Percentiles rank a stretch among this genome's conserved stretches.
phyloP scores from a whole-genome alignment of 2,888 invertebrate genomes.

The Napeogenes inachia region DNA sequence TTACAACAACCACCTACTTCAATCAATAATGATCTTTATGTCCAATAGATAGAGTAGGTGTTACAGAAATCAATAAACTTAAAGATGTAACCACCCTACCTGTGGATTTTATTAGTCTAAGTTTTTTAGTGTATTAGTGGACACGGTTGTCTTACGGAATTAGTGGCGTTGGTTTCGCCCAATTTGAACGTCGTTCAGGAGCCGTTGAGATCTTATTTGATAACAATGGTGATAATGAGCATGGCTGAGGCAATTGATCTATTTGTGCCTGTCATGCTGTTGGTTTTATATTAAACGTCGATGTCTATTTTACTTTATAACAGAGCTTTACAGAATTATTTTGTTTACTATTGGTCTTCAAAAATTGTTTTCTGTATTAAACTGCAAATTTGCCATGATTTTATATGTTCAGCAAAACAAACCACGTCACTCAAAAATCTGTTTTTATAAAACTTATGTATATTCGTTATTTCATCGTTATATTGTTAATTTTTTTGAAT shows the following conservation, averaged over 20 bases:
- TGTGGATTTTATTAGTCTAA: slow-evolving; percentile 70
- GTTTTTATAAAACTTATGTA: too few species aligned
- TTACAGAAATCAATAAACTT: slow-evolving; percentile 42
- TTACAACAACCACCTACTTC: slow-evolving; percentile 21
- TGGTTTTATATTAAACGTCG: slow-evolving; percentile 26
- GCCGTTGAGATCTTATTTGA: slow-evolving; percentile 61
- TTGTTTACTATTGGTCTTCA: too few species aligned
- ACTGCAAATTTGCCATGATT: too few species aligned
- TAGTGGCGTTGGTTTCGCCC: slow-evolving; percentile 48
- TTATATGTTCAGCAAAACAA: too few species aligned
- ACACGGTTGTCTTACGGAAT: slow-evolving; percentile 72
- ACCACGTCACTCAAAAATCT: too few species aligned
- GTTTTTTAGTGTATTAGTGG: slow-evolving; percentile 66
- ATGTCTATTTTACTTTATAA: not conserved
- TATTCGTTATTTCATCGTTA: too few species aligned
- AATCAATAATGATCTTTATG: slow-evolving; percentile 23
- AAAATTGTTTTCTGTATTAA: too few species aligned
- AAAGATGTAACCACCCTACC: slow-evolving; percentile 65
- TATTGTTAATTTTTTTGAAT: too few species aligned
- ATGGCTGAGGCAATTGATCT: slow-evolving; percentile 34
- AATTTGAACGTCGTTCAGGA: slow-evolving; percentile 45
- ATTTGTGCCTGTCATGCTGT: slow-evolving; percentile 49
- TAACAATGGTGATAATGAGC: slow-evolving; percentile 36
- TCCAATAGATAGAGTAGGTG: not conserved
- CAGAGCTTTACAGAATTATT: not conserved